phyloP scores from a whole-genome alignment of 2,797 vertebrate genomes.

The Salmo trutta region DNA sequence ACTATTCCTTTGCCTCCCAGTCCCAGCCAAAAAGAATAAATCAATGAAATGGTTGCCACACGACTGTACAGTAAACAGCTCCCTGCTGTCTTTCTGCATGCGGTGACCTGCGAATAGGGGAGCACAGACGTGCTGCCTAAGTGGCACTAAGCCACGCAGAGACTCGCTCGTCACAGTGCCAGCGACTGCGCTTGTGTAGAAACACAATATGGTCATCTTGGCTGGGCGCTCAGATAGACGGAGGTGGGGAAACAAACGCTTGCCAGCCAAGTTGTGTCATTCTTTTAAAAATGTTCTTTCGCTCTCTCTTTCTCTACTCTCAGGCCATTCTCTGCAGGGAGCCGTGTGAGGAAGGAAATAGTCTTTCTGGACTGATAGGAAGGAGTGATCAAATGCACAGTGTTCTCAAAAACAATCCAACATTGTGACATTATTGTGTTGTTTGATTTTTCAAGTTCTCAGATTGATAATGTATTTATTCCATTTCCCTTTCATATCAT shows the following conservation, averaged over 20 bases:
- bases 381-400: slow-evolving; percentile 59
- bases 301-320: slow-evolving; percentile 50
- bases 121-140: slow-evolving; percentile 59
- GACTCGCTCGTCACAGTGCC: slow-evolving; percentile 64
- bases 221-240: slow-evolving; percentile 60
- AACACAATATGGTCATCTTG: slow-evolving; percentile 74
- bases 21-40: slow-evolving; percentile 57
- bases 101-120: slow-evolving; percentile 63
- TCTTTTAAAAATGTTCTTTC: slow-evolving; percentile 39
- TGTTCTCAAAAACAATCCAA: slow-evolving; percentile 59
- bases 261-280: slow-evolving; percentile 57
- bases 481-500: slow-evolving; percentile 16
- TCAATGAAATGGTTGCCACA: slow-evolving; percentile 56
- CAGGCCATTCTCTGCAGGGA: slow-evolving; percentile 55
- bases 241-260: slow-evolving; percentile 51
- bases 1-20: slow-evolving; percentile 12
- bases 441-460: slow-evolving; percentile 56
- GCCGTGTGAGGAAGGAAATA: slow-evolving; percentile 53
- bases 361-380: slow-evolving; percentile 56
- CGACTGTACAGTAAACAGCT: slow-evolving; percentile 48
- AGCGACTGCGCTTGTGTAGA: slow-evolving; percentile 67
- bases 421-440: slow-evolving; percentile 59
- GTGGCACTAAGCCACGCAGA: slow-evolving; percentile 56
- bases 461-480: slow-evolving; percentile 47
- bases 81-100: slow-evolving; percentile 59